Evolutionary conservation across 2,888 invertebrate species (phyloP).

Genomic region (Nemotelus nigrinus): DNA sequence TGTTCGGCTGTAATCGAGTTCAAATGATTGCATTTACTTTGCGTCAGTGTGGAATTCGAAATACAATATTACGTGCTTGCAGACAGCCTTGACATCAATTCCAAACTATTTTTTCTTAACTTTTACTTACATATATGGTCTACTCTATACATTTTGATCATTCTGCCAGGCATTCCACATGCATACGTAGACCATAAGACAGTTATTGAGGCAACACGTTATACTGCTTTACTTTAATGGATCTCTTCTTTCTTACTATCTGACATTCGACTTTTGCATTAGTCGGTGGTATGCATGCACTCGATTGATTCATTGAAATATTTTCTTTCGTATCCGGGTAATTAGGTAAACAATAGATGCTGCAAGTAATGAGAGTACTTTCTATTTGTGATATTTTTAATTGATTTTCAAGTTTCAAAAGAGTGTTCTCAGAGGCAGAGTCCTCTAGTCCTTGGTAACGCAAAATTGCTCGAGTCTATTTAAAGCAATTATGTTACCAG

Average conservation of each 20-base stretch:
- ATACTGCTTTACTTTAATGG: not conserved
- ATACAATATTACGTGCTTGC: not conserved
- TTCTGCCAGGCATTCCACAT: no score
- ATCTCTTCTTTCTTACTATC: not conserved
- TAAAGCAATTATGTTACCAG: no score
- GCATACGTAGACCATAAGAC: no score
- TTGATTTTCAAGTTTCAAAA: no score
- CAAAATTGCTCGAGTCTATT: no score
- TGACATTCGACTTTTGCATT: not conserved
- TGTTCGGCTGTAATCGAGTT: not conserved
- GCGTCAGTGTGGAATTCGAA: not conserved
- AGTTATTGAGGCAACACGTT: no score
- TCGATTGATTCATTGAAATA: not conserved
- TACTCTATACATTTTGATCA: not conserved
- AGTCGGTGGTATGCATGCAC: not conserved
- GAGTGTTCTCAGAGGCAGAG: no score
- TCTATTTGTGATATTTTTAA: not conserved
- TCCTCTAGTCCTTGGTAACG: no score
- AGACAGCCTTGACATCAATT: constrained; percentile 17
- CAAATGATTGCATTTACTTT: not conserved
- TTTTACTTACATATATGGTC: not conserved
- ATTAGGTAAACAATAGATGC: not conserved
- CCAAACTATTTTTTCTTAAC: not conserved
- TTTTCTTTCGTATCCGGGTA: constrained; percentile 3
- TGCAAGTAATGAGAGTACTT: not conserved